Conservation (phyloP, 2,888 invertebrate species). For the Emmelina monodactyla region DNA sequence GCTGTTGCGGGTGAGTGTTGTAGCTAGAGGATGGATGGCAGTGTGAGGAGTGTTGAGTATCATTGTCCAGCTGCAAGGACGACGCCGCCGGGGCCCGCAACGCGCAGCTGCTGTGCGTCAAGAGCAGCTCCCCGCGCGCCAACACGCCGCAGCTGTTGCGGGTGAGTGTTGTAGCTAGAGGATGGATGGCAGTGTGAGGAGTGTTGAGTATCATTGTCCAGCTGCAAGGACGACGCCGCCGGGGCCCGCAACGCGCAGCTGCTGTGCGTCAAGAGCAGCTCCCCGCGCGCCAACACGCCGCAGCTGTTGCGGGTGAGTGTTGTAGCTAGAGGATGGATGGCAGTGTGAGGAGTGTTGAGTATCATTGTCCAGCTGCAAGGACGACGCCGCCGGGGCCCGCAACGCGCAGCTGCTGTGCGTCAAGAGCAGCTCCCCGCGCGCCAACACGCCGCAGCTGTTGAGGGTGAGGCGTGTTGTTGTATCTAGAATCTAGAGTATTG, state of each 20-base stretch:
- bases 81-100: conserved; percentile 36
- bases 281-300: neutral
- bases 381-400: conserved; percentile 29
- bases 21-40: no score
- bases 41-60: no score
- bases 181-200: no score
- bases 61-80: conserved; percentile 19
- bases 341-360: neutral
- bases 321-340: no score
- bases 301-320: neutral
- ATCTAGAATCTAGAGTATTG: no score
- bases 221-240: no score
- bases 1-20: neutral
- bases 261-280: conserved; percentile 24
- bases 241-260: conserved; percentile 45
- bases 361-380: no score
- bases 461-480: neutral
- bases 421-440: neutral
- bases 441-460: neutral
- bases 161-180: no score
- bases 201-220: no score
- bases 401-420: conserved; percentile 44
- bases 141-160: neutral
- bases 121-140: neutral
- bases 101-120: conserved; percentile 38